phyloP scores from a whole-genome alignment of 2,888 invertebrate genomes.

The Apotomis turbidana region DNA sequence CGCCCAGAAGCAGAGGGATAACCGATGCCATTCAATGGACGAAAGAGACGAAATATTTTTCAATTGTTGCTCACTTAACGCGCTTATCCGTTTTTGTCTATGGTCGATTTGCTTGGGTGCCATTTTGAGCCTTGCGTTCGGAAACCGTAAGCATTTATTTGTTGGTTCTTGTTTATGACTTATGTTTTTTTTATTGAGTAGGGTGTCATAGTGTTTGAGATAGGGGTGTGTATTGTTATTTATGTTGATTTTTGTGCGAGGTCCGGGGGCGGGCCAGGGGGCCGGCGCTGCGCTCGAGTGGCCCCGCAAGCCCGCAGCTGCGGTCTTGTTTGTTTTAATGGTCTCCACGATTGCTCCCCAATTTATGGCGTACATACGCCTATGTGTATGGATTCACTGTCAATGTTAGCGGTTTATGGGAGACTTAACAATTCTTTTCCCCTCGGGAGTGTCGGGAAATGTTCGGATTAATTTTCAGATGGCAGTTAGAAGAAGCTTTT shows the following conservation, averaged over 20 bases:
- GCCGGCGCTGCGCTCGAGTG: constrained; percentile 75
- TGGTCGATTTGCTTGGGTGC: constrained; percentile 25
- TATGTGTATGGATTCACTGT: constrained; percentile 53
- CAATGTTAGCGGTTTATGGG: constrained; percentile 61
- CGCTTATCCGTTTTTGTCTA: constrained; percentile 51
- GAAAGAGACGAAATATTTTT: constrained; percentile 83
- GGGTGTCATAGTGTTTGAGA: constrained; percentile 74
- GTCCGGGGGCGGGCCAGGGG: constrained; percentile 75
- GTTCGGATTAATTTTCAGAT: constrained; percentile 48
- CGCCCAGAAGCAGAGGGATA: constrained; percentile 76
- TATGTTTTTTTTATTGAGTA: constrained; percentile 49
- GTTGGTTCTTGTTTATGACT: constrained; percentile 44
- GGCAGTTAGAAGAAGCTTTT: constrained; percentile 35
- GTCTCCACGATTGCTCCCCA: constrained; percentile 63
- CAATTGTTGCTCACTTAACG: constrained; percentile 81
- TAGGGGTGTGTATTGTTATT: constrained; percentile 84
- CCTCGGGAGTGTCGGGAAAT: constrained; percentile 46
- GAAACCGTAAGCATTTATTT: constrained; percentile 46
- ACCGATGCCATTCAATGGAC: constrained; percentile 70
- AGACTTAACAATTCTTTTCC: constrained; percentile 62
- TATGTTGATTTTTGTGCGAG: constrained; percentile 82
- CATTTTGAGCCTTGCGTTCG: constrained; percentile 49
- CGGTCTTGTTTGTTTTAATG: constrained; percentile 79
- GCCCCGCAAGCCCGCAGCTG: constrained; percentile 70
- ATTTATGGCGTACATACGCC: constrained; percentile 67